phyloP scores from a whole-genome alignment of 2,888 invertebrate genomes.

The Coelinius sp. region DNA sequence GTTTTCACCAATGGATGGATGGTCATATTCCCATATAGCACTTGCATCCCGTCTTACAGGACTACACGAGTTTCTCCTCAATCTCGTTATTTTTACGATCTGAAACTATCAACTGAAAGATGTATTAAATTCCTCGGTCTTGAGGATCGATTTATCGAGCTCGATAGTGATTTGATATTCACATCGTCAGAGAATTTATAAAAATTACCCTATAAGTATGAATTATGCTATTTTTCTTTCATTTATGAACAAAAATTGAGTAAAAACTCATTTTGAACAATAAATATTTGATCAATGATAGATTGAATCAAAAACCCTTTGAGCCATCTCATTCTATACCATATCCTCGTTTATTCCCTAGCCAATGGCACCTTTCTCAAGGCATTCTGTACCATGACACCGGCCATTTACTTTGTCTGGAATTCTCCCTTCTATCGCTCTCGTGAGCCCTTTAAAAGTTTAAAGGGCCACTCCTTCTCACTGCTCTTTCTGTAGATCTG shows the following conservation, averaged over 20 bases:
- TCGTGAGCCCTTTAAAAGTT: constrained; percentile 51
- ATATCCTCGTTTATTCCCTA: background rate
- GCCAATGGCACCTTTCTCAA: background rate
- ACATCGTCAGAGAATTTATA: background rate
- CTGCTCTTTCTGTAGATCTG: constrained; percentile 20
- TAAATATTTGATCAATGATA: no score
- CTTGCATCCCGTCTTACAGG: background rate
- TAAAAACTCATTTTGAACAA: no score
- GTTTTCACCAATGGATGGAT: background rate
- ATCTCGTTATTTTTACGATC: constrained; percentile 11
- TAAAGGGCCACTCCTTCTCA: constrained; percentile 49
- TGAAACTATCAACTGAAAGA: background rate
- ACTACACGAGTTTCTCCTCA: constrained; percentile 16
- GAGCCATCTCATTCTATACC: background rate
- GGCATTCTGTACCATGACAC: constrained; percentile 35
- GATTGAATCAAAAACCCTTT: no score
- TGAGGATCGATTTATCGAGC: background rate
- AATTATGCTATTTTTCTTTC: no score
- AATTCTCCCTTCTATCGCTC: constrained; percentile 31
- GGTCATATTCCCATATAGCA: background rate
- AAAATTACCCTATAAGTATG: no score
- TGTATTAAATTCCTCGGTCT: background rate
- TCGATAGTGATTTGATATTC: background rate
- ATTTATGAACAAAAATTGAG: no score
- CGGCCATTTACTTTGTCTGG: constrained; percentile 46